These are phyloP conservation scores for Fistularia tabacaria DNA, from an alignment of 2,797 vertebrate genomes.

Conservation along the genomic window DNA sequence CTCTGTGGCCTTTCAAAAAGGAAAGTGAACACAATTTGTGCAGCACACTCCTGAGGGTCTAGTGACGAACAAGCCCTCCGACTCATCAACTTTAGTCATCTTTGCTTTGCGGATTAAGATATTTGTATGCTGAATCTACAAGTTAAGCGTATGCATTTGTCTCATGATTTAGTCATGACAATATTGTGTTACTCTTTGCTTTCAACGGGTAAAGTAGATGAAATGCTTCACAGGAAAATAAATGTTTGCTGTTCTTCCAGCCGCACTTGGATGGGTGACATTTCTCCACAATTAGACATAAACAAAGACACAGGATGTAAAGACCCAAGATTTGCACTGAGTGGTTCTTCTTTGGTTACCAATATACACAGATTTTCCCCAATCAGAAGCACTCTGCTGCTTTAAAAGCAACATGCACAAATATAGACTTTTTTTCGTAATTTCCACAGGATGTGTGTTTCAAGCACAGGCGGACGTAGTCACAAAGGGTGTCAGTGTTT, in stretches of 20 bases:
- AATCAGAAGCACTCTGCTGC: constrained; percentile 20
- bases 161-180: constrained; percentile 2
- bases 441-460: constrained; percentile 23
- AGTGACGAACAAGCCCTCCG: too few relatives aligned
- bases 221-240: constrained; percentile 9
- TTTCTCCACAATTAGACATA: constrained; percentile 25
- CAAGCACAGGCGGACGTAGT: constrained; percentile 3
- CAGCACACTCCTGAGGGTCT: neutral
- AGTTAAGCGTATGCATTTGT: too few relatives aligned
- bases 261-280: constrained; percentile 2
- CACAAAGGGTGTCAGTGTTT: constrained; percentile 37
- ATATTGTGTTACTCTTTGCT: constrained; percentile 19
- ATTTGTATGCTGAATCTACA: too few relatives aligned
- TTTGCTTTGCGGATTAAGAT: too few relatives aligned
- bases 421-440: constrained; percentile 43
- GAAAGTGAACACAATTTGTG: constrained; percentile 43
- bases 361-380: constrained; percentile 19
- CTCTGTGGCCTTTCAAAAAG: constrained; percentile 55
- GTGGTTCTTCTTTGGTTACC: constrained; percentile 28
- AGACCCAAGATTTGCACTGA: constrained; percentile 31
- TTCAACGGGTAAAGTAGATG: constrained; percentile 21
- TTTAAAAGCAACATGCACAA: constrained; percentile 27
- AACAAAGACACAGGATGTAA: constrained; percentile 23
- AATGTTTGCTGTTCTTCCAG: too few relatives aligned
- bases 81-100: too few relatives aligned